These are phyloP conservation scores for Drosophila kambysellisi DNA, from an alignment of 2,888 invertebrate genomes.

Conservation along the genomic window DNA sequence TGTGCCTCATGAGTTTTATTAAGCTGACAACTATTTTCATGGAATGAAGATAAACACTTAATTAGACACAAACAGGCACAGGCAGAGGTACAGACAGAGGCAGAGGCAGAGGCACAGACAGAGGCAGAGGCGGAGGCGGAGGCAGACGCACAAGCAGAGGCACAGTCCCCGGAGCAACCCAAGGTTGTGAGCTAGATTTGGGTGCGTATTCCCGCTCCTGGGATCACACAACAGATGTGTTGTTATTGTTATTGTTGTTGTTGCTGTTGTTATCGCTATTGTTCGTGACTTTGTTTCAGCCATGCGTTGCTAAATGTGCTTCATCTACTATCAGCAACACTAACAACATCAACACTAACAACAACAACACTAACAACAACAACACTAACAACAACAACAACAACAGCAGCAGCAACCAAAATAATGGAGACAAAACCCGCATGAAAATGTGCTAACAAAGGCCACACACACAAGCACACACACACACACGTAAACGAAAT, in stretches of 20 bases:
- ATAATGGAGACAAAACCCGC: slow-evolving; percentile 37
- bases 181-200: slow-evolving; percentile 13
- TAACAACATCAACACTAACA: not conserved
- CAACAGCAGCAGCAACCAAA: slow-evolving; percentile 5
- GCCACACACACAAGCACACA: slow-evolving; percentile 6
- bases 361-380: slow-evolving; percentile 7
- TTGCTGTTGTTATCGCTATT: slow-evolving; percentile 38
- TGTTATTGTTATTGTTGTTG: slow-evolving; percentile 23
- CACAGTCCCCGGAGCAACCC: not conserved
- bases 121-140: not conserved
- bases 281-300: slow-evolving; percentile 24
- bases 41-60: slow-evolving; percentile 76
- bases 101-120: not conserved
- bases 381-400: not conserved
- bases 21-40: slow-evolving; percentile 60
- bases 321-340: slow-evolving; percentile 39
- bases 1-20: slow-evolving; percentile 48
- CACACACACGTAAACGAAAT: not conserved
- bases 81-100: not conserved
- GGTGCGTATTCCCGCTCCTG: slow-evolving; percentile 4
- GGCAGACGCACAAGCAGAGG: not conserved
- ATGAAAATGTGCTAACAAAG: slow-evolving; percentile 36
- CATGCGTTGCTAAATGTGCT: slow-evolving; percentile 52
- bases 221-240: slow-evolving; percentile 45
- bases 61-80: slow-evolving; percentile 51